Conservation (phyloP, 1,140 invertebrate genomes). For the Brachionus manjavacas region DNA sequence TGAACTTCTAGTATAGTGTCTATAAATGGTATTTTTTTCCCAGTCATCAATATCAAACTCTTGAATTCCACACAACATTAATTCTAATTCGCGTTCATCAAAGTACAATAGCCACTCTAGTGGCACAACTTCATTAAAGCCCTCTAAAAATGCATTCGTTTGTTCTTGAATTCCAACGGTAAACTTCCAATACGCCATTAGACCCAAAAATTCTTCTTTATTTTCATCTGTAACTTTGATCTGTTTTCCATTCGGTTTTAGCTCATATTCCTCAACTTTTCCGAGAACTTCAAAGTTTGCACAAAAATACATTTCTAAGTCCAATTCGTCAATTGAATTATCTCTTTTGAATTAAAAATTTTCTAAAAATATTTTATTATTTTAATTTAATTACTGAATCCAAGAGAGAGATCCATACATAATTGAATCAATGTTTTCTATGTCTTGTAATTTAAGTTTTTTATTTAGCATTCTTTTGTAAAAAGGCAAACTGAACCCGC, state of each 20-base stretch:
- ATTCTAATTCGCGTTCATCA: slow-evolving; percentile 91
- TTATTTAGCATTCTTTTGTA: slow-evolving; percentile 99
- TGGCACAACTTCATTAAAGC: slow-evolving; percentile 86
- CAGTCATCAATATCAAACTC: slow-evolving; percentile 97
- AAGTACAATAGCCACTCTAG: slow-evolving; percentile 87
- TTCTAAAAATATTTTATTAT: slow-evolving; percentile 53
- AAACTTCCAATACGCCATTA: slow-evolving; percentile 87
- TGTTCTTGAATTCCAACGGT: slow-evolving; percentile 87
- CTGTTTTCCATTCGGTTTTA: slow-evolving; percentile 83
- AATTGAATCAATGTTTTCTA: slow-evolving; percentile 94
- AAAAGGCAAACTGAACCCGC: slow-evolving; percentile 97
- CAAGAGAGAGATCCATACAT: slow-evolving; percentile 95
- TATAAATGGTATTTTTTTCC: slow-evolving; percentile 92
- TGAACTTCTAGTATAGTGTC: slow-evolving; percentile 94
- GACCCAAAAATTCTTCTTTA: slow-evolving; percentile 95
- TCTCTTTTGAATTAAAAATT: slow-evolving; percentile 66
- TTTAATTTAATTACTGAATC: slow-evolving; percentile 68
- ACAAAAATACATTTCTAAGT: slow-evolving; percentile 86
- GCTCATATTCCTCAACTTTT: slow-evolving; percentile 76
- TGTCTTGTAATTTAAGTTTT: slow-evolving; percentile 85
- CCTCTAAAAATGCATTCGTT: slow-evolving; percentile 90
- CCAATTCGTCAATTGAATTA: slow-evolving; percentile 76
- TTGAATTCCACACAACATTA: slow-evolving; percentile 92
- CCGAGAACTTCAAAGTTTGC: slow-evolving; percentile 94
- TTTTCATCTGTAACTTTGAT: slow-evolving; percentile 86